These are phyloP conservation scores for Suillia variegata DNA, from an alignment of 2,888 invertebrate species.

Conservation along the genomic window DNA sequence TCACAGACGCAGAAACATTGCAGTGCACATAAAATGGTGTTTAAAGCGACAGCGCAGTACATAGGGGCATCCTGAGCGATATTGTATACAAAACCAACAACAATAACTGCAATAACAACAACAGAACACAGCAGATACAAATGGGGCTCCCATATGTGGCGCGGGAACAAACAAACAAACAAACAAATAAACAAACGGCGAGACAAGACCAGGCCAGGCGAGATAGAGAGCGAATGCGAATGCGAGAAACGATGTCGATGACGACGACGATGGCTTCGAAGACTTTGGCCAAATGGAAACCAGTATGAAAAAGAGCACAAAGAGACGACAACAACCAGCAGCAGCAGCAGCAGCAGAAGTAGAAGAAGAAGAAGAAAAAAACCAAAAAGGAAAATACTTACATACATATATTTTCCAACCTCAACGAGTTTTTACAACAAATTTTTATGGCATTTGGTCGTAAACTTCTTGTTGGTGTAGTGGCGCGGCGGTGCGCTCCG, in stretches of 20 bases:
- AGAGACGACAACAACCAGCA: constrained; percentile 13
- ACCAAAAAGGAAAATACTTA: constrained; percentile 29
- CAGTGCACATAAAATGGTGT: neutral
- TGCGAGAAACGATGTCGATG: no score
- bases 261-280: no score
- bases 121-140: constrained; percentile 3
- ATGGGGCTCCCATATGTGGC: neutral
- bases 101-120: no score
- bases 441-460: constrained; percentile 62
- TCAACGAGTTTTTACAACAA: constrained; percentile 58
- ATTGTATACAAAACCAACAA: constrained; percentile 11
- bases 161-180: constrained; percentile 7
- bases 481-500: constrained; percentile 48
- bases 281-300: neutral
- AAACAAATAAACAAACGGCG: constrained; percentile 15
- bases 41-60: neutral
- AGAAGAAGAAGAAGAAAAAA: constrained; percentile 36
- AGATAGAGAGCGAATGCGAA: constrained; percentile 26
- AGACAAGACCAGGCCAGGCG: constrained; percentile 20
- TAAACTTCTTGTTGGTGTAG: constrained; percentile 61
- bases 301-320: constrained; percentile 2
- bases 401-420: constrained; percentile 37
- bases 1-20: neutral
- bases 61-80: constrained; percentile 1
- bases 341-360: constrained; percentile 36